Evolutionary conservation across 2,888 invertebrate species (phyloP), one percentile per base, ranked within the genome.

Genomic region (Acrobasis repandana): DNA sequence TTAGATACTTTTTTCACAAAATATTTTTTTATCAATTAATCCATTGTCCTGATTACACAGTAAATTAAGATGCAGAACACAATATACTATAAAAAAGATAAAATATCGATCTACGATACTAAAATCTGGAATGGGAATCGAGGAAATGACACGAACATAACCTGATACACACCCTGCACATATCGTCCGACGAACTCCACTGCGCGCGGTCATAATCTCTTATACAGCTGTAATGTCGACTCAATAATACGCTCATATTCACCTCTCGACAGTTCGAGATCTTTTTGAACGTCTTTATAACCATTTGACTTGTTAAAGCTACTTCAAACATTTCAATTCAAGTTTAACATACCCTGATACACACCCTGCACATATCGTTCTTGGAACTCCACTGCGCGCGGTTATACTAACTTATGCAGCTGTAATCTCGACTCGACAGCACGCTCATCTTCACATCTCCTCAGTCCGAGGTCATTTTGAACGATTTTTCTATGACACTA

Each of bases 191-290:
- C 60, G 93, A 93, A 2, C 77, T 77, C 71, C 88, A 76, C 67
- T 83, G 73, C 14, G 54, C 86, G 82, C 68, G 78, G 58, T 89
- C 86, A 48, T 84, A 87, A 61, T 83, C 82, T 65, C 95, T 93
- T 48, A 97, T 93, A 71, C 97, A 97, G 56, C 94, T 94, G 70
- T 95, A 94, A n/a, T 96, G 95, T 50, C 96, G 86, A 72, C 96
- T 95, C 0, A 95, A 95, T 47, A 97, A 86, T 9, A 97, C 90
- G 0, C 94, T 93, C 94, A 96, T 95, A 59, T 94, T 94, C 68
- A 73, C 83, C 65, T 72, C 75, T 5, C 88, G 74, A 56, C 87
- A 92, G 80, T 96, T 96, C 0, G 83, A 85, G 0, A 96, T 96
- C 74, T n/a, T n/a, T n/a, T n/a, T n/a, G n/a, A n/a, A n/a, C n/a